Conservation (phyloP, 2,888 invertebrate genomes). For the Spilosoma lubricipeda region DNA sequence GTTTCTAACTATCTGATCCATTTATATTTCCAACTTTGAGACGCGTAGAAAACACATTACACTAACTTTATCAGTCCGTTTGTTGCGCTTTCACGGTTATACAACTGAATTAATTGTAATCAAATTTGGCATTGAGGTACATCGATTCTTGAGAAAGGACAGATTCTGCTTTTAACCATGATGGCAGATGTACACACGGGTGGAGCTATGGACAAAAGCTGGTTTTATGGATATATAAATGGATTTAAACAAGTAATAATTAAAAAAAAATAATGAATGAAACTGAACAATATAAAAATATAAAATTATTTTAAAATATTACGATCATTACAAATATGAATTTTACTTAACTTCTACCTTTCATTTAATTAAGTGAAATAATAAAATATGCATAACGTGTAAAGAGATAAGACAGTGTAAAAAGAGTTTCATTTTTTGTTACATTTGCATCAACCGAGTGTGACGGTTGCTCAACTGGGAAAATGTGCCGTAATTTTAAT, state of each 20-base stretch:
- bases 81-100: not conserved
- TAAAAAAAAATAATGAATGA: not conserved
- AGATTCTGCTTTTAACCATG: not conserved
- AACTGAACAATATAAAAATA: not conserved
- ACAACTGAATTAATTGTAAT: not conserved
- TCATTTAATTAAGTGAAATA: slow-evolving; percentile 7
- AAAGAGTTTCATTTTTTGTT: slow-evolving; percentile 42
- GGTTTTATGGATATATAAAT: not conserved
- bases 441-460: slow-evolving; percentile 51
- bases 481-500: slow-evolving; percentile 61
- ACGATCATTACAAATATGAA: slow-evolving; percentile 1
- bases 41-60: not conserved
- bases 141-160: no score
- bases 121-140: not conserved
- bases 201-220: not conserved
- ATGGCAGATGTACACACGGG: not conserved
- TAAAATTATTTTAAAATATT: not conserved
- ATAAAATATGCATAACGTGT: slow-evolving; percentile 9
- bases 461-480: slow-evolving; percentile 62
- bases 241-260: not conserved
- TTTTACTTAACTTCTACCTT: slow-evolving; percentile 3
- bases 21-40: slow-evolving; percentile 12
- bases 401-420: slow-evolving; percentile 33
- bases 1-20: slow-evolving; percentile 22
- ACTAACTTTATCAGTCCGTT: not conserved